phyloP scores from a whole-genome alignment of 2,113 vertebrate species.

The Tyto alba region DNA sequence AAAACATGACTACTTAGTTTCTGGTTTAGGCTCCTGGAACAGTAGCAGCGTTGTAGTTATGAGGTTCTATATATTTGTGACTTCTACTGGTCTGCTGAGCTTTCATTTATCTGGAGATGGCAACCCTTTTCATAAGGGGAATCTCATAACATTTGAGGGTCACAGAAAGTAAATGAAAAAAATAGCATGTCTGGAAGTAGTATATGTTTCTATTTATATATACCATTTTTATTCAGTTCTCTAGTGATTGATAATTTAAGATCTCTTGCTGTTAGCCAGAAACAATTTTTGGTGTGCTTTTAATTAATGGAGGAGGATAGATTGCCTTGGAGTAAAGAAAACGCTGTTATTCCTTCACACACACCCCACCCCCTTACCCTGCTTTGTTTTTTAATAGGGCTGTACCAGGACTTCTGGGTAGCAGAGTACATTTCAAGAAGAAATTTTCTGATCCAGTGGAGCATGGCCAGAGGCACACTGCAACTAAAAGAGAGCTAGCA shows the following conservation, averaged over 20 bases:
- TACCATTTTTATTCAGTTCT: not conserved
- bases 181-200: not conserved
- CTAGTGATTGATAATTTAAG: not conserved
- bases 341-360: not conserved
- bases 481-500: slow-evolving; percentile 88
- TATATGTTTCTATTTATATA: not conserved
- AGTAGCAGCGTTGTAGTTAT: not conserved
- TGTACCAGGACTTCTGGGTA: slow-evolving; percentile 86
- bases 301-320: not conserved
- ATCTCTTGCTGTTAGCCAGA: not conserved
- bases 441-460: slow-evolving; percentile 89
- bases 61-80: not conserved
- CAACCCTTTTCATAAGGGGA: not conserved
- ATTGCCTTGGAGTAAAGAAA: not conserved
- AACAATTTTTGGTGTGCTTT: not conserved
- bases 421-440: slow-evolving; percentile 79
- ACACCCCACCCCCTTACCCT: accelerated
- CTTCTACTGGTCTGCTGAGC: not conserved
- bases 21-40: not conserved
- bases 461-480: slow-evolving; percentile 88
- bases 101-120: not conserved
- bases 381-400: slow-evolving; percentile 76
- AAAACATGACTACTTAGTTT: not conserved
- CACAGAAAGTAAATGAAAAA: not conserved
- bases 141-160: not conserved